Evolutionary conservation across 2,113 vertebrate species (phyloP).

Genomic region (Psammodynastes pulverulentus): DNA sequence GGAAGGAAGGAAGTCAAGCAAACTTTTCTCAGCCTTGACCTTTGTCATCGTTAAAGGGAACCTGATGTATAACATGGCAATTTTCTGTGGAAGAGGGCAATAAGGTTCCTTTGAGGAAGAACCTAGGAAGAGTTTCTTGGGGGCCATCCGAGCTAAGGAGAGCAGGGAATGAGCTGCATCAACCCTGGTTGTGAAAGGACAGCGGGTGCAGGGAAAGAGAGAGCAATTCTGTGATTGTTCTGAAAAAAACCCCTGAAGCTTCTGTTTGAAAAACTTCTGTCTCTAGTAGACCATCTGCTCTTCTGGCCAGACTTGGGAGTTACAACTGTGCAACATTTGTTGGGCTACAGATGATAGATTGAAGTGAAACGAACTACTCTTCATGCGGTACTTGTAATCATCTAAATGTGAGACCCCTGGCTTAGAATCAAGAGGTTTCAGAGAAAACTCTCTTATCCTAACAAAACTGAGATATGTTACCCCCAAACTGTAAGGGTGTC

Average conservation of each 20-base stretch:
- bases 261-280: neutral
- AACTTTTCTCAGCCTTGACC: neutral
- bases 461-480: neutral
- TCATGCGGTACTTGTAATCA: neutral
- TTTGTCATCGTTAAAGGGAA: neutral
- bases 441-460: neutral
- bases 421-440: neutral
- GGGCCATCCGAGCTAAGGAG: neutral
- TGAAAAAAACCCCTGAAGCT: neutral
- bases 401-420: neutral
- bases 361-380: neutral
- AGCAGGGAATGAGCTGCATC: neutral
- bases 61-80: neutral
- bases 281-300: neutral
- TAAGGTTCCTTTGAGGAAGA: neutral
- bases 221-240: neutral
- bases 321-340: neutral
- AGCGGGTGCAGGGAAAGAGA: neutral
- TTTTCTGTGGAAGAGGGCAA: neutral
- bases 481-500: neutral
- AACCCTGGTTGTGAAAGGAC: neutral
- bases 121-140: neutral
- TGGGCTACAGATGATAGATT: neutral
- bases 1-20: neutral
- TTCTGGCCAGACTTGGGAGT: neutral